Percentiles rank a stretch among this genome's conserved stretches.
Conservation (phyloP, 2,113 vertebrate genomes). For the Lota lota region DNA sequence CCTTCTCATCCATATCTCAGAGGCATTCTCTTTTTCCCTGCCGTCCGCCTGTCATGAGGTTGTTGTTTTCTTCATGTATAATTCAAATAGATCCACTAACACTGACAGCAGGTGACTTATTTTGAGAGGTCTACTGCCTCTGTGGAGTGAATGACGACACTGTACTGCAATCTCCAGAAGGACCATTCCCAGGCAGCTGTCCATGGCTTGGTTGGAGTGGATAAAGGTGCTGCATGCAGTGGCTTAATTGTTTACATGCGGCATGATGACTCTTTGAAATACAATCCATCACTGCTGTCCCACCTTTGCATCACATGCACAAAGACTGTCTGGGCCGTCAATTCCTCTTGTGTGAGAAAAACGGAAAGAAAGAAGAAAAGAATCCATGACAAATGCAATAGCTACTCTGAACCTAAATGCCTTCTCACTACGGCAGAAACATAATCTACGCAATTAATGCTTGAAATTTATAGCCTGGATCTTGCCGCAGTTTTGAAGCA, state of each 20-base stretch:
- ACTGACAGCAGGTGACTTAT: constrained; percentile 47
- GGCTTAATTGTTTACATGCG: constrained; percentile 58
- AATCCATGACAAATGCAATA: constrained; percentile 52
- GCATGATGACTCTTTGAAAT: constrained; percentile 58
- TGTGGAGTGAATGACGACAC: constrained; percentile 64
- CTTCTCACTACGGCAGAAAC: constrained; percentile 69
- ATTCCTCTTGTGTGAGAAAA: constrained; percentile 34
- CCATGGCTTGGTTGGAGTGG: constrained; percentile 52
- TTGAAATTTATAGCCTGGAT: constrained; percentile 77
- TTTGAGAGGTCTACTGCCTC: constrained; percentile 32
- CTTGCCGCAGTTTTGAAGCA: constrained; percentile 73
- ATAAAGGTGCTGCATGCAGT: constrained; percentile 42
- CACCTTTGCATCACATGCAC: constrained; percentile 47
- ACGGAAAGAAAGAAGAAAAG: constrained; percentile 4
- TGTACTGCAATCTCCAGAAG: constrained; percentile 47
- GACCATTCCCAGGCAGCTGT: constrained; percentile 31
- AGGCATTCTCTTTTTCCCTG: constrained; percentile 24
- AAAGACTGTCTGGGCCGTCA: constrained; percentile 57
- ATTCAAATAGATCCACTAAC: constrained; percentile 49
- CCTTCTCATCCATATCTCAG: constrained; percentile 44
- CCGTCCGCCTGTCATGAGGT: constrained; percentile 45
- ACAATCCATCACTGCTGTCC: constrained; percentile 47
- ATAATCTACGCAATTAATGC: constrained; percentile 78
- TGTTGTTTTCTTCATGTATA: constrained; percentile 51
- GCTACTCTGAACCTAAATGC: constrained; percentile 62